phyloP scores from a whole-genome alignment of 1,140 invertebrate genomes.

The Oscheius sp. region DNA sequence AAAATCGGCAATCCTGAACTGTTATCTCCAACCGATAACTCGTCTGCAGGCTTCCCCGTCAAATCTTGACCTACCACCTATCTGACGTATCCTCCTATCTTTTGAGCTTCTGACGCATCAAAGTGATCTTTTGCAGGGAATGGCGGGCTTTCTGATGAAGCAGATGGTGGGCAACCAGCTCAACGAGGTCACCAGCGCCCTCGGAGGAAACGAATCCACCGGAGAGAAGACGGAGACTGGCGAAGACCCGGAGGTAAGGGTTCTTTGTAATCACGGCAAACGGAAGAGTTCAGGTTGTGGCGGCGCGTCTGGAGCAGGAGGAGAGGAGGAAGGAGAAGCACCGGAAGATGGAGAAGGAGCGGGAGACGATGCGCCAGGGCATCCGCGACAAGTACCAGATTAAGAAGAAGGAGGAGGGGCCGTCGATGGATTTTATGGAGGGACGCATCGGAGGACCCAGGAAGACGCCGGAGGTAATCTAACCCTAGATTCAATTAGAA shows the following conservation, averaged over 20 bases:
- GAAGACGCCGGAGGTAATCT: constrained; percentile 51
- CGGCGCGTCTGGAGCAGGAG: constrained; percentile 65
- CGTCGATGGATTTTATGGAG: constrained; percentile 46
- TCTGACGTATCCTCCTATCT: neutral
- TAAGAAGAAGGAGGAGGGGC: constrained; percentile 54
- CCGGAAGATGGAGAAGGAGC: constrained; percentile 92
- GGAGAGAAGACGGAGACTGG: constrained; percentile 48
- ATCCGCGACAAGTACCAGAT: constrained; percentile 82
- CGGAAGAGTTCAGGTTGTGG: constrained; percentile 50
- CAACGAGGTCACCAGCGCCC: constrained; percentile 53
- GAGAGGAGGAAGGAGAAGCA: constrained; percentile 67
- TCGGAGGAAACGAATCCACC: constrained; percentile 46
- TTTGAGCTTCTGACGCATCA: neutral
- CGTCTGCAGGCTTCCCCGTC: too few relatives aligned
- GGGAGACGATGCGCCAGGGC: constrained; percentile 94
- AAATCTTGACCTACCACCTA: too few relatives aligned
- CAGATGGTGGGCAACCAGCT: constrained; percentile 58
- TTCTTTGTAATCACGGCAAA: neutral
- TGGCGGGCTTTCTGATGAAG: constrained; percentile 46
- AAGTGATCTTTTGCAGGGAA: constrained; percentile 9
- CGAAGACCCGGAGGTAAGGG: constrained; percentile 53
- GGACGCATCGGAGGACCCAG: constrained; percentile 54
- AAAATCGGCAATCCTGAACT: too few relatives aligned
- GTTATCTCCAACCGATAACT: too few relatives aligned
- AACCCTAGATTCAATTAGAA: neutral